Evolutionary conservation across 2,888 invertebrate genomes (phyloP).

Genomic region (Atrina japonica): DNA sequence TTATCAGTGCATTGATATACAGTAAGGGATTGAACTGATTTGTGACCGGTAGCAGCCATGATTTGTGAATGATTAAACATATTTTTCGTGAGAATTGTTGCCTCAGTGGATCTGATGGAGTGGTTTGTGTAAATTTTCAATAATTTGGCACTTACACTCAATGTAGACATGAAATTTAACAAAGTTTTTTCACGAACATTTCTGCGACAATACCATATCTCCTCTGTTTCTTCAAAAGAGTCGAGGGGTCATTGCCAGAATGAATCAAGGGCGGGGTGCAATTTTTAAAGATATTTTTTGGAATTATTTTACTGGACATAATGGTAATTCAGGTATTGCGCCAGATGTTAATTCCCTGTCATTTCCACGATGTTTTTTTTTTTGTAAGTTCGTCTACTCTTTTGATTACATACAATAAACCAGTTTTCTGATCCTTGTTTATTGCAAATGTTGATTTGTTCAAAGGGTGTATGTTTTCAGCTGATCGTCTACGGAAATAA

Average conservation of each 20-base stretch:
- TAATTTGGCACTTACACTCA: slow-evolving; percentile 33
- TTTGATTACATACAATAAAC: slow-evolving; percentile 30
- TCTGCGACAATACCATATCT: slow-evolving; percentile 28
- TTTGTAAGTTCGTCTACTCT: slow-evolving; percentile 20
- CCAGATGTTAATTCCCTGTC: slow-evolving; percentile 26
- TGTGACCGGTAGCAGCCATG: slow-evolving; percentile 50
- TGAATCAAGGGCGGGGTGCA: slow-evolving; percentile 30
- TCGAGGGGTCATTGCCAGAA: slow-evolving; percentile 38
- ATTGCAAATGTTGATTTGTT: slow-evolving; percentile 32
- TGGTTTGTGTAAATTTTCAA: slow-evolving; percentile 41
- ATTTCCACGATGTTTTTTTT: slow-evolving; percentile 18
- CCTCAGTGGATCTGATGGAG: slow-evolving; percentile 42
- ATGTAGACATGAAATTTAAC: slow-evolving; percentile 26
- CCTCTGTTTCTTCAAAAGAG: slow-evolving; percentile 26
- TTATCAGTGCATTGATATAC: slow-evolving; percentile 43
- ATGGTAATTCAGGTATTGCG: slow-evolving; percentile 18
- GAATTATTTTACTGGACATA: slow-evolving; percentile 37
- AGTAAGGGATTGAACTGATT: slow-evolving; percentile 37
- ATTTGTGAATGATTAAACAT: slow-evolving; percentile 44
- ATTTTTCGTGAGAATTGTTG: slow-evolving; percentile 42
- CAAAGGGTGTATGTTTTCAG: slow-evolving; percentile 38
- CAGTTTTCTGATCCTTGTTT: slow-evolving; percentile 24
- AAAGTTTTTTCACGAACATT: slow-evolving; percentile 35
- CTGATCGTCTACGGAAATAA: slow-evolving; percentile 39
- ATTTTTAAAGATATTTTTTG: slow-evolving; percentile 31